Evolutionary conservation across 2,113 vertebrate genomes (phyloP), one percentile per base, ranked within the genome.

Genomic region (Syngnathus typhle): DNA sequence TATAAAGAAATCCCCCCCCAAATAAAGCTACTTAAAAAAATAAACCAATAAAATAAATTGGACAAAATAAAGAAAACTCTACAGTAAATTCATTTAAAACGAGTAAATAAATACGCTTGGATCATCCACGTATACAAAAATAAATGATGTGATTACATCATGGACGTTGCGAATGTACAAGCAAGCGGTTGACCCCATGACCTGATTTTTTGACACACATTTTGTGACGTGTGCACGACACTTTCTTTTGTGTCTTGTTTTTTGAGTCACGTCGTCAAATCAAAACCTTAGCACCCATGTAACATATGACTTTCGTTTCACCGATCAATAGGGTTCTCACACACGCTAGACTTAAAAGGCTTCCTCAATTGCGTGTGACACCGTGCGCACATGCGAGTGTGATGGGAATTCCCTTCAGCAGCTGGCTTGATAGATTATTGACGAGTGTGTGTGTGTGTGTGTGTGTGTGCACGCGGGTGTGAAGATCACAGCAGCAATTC

Each of bases 401-500:
- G 44, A 73, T 69, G 76, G 71, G 77, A 78, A 56, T 58, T 59
- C 54, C 74, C 77, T 66, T 61, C 70, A 72, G 65, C 63, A 61
- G 66, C 61, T 65, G 7, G 27, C 70, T 52, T 56, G 84, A 82
- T 82, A 76, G 81, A 80, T 83, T 85, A 85, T 85, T 82, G 84
- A 80, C 79, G 78, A 73, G 77, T 71, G 18, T 65, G 71, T 78
- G 67, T 78, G 67, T 67, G 82, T 72, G 77, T 71, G 18, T 65
- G 71, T 78, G 67, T 78, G 67, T 67, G 82, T 72, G 58, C 76
- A 74, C 71, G 5, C 55, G 59, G 81, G 73, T 78, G 79, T 60
- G 68, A 71, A 76, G 83, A 85, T 87, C 81, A 80, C 82, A 77
- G 81, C 70, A 77, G 83, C 85, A 87, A 87, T 87, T 85, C 82